Conservation (phyloP, 2,888 invertebrate species). For the Temnothorax rugatulus region DNA sequence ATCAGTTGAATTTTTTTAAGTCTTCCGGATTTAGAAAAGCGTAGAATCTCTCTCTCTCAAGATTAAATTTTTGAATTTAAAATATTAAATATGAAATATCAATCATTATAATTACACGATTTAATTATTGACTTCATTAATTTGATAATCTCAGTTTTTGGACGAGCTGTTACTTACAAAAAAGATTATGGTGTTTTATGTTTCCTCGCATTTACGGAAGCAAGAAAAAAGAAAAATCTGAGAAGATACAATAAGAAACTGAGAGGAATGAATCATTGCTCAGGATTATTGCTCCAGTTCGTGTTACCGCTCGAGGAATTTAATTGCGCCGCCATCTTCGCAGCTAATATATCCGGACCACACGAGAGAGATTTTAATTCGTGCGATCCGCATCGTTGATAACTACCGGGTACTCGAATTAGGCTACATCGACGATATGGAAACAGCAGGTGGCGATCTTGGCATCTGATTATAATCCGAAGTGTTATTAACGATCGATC, state of each 20-base stretch:
- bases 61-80: background rate
- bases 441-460: constrained; percentile 73
- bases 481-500: constrained; percentile 49
- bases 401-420: constrained; percentile 69
- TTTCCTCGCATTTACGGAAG: background rate
- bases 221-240: constrained; percentile 2
- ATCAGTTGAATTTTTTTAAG: too few relatives aligned
- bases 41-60: background rate
- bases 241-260: background rate
- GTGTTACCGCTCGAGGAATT: constrained; percentile 66
- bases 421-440: constrained; percentile 66
- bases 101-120: background rate
- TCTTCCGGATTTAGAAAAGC: too few relatives aligned
- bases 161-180: background rate
- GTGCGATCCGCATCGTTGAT: constrained; percentile 67
- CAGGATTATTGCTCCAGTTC: constrained; percentile 10
- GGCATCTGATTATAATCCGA: constrained; percentile 60
- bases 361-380: constrained; percentile 69
- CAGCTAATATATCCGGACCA: constrained; percentile 64
- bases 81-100: background rate
- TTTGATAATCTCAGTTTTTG: background rate
- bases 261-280: background rate
- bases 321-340: constrained; percentile 71
- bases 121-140: background rate
- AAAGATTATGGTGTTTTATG: background rate